Evolutionary conservation across 2,797 vertebrate species (phyloP).

Genomic region (Echeneis naucrates): DNA sequence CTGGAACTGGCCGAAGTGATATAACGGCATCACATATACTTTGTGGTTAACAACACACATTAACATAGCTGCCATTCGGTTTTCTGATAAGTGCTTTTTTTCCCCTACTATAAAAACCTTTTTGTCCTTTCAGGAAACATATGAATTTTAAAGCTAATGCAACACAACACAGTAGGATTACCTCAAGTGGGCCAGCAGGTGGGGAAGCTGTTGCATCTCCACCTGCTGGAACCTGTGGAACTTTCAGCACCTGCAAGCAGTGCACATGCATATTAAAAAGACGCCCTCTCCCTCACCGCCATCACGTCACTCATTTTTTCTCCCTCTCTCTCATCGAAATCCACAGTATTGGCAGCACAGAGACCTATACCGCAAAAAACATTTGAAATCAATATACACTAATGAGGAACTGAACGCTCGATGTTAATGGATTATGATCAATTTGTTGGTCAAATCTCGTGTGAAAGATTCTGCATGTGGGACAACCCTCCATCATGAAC

Average conservation of each 20-base stretch:
- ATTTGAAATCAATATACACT: not conserved
- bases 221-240: constrained; percentile 44
- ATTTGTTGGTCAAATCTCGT: not conserved
- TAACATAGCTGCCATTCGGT: constrained; percentile 9
- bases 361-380: not conserved
- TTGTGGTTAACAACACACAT: constrained; percentile 15
- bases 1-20: constrained; percentile 22
- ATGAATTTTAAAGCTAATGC: constrained; percentile 3
- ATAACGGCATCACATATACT: constrained; percentile 27
- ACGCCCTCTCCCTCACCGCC: not conserved
- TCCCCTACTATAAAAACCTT: not conserved
- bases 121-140: constrained; percentile 1
- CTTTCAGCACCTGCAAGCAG: constrained; percentile 31
- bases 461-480: not conserved
- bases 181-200: constrained; percentile 50
- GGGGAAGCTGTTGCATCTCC: constrained; percentile 53
- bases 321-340: constrained; percentile 1
- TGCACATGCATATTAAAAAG: constrained; percentile 3
- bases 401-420: not conserved
- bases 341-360: not conserved
- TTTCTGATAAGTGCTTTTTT: constrained; percentile 5
- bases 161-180: constrained; percentile 16
- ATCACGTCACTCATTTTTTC: not conserved
- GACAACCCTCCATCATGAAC: not conserved
- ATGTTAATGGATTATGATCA: constrained; percentile 3